These are phyloP conservation scores for Perizoma flavofasciatum DNA, from an alignment of 2,888 invertebrate species.

Conservation along the genomic window DNA sequence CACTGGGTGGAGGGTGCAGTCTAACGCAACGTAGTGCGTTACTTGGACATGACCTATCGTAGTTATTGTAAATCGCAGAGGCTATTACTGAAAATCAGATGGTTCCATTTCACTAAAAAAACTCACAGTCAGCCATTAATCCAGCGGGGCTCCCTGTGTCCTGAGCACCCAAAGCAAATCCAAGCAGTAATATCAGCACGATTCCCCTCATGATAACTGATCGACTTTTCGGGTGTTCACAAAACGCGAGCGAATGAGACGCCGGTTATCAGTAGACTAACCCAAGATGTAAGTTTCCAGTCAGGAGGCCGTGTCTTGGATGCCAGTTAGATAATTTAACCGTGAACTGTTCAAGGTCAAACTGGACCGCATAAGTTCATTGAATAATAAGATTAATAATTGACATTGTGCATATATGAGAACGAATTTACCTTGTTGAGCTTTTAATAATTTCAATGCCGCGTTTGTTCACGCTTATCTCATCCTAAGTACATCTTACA, in stretches of 20 bases:
- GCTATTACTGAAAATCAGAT: no score
- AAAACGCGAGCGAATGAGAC: slow-evolving; percentile 45
- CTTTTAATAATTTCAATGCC: background rate
- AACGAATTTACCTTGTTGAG: background rate
- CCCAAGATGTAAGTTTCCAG: slow-evolving; percentile 51
- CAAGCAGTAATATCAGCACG: slow-evolving; percentile 37
- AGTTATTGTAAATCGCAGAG: no score
- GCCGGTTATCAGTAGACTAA: slow-evolving; percentile 50
- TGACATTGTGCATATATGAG: slow-evolving; percentile 11
- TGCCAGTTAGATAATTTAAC: slow-evolving; percentile 38
- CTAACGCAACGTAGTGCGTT: no score
- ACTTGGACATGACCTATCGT: no score
- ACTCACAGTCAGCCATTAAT: slow-evolving; percentile 69
- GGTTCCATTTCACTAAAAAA: background rate
- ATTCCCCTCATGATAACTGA: slow-evolving; percentile 25
- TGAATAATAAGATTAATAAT: background rate
- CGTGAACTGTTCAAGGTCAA: slow-evolving; percentile 36
- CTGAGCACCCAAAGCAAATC: slow-evolving; percentile 39
- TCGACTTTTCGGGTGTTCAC: slow-evolving; percentile 11
- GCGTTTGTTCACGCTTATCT: background rate
- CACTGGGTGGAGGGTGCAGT: no score
- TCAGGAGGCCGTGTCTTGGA: slow-evolving; percentile 45
- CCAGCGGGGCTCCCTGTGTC: slow-evolving; percentile 66
- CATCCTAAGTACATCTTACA: no score
- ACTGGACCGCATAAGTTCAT: slow-evolving; percentile 13